Evolutionary conservation across 2,113 vertebrate genomes (phyloP).

Genomic region (Hippocampus mohnikei): DNA sequence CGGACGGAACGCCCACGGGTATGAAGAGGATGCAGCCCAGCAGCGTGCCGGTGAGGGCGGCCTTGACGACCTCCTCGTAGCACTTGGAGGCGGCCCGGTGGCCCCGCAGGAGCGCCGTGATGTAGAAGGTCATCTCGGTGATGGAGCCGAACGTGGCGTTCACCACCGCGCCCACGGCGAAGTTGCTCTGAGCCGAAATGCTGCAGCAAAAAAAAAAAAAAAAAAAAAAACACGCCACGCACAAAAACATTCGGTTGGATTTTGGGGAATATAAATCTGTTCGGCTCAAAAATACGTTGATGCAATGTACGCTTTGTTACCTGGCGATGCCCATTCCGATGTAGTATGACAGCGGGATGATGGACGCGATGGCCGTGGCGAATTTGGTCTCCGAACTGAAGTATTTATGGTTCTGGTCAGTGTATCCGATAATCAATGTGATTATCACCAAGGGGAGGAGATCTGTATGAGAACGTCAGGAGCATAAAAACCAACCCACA

Average conservation of each 20-base stretch:
- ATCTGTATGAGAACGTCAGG: constrained; percentile 73
- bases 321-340: constrained; percentile 91
- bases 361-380: constrained; percentile 74
- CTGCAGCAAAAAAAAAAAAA: constrained; percentile 49
- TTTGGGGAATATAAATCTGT: not conserved
- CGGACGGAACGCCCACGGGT: constrained; percentile 70
- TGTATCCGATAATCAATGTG: constrained; percentile 77
- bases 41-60: constrained; percentile 79
- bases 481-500: constrained; percentile 3
- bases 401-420: constrained; percentile 70
- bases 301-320: constrained; percentile 44
- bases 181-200: constrained; percentile 88
- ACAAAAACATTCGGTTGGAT: not conserved
- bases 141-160: constrained; percentile 88
- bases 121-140: constrained; percentile 88
- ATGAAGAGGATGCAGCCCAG: constrained; percentile 84
- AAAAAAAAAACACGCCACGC: not conserved
- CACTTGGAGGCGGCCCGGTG: constrained; percentile 72
- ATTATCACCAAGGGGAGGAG: constrained; percentile 77
- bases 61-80: constrained; percentile 84
- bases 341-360: constrained; percentile 87
- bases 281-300: too few relatives aligned
- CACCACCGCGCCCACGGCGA: constrained; percentile 85
- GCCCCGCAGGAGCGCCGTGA: constrained; percentile 83
- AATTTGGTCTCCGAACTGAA: constrained; percentile 75